phyloP scores from a whole-genome alignment of 2,888 invertebrate species.

The Drosophila recens region DNA sequence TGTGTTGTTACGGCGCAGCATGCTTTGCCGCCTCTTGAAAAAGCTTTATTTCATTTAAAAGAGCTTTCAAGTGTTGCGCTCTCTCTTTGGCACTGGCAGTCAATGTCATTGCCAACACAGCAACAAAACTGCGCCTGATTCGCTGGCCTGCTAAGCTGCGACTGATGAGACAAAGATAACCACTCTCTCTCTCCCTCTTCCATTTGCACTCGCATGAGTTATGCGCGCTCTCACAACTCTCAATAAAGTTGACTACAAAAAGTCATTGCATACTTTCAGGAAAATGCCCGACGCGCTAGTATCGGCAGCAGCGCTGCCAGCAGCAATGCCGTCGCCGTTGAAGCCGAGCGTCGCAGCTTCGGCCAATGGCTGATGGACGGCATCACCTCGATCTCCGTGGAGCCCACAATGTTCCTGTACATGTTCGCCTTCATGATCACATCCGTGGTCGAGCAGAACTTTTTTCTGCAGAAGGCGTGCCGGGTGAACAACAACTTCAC shows the following conservation, averaged over 20 bases:
- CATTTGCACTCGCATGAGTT: neutral
- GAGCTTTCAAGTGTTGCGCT: conserved; percentile 1
- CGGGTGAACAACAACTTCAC: conserved; percentile 90
- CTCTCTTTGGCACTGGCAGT: neutral
- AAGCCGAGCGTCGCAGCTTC: conserved; percentile 18
- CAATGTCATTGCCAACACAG: conserved; percentile 16
- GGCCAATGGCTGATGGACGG: conserved; percentile 32
- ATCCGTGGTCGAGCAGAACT: conserved; percentile 91
- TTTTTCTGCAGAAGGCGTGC: conserved; percentile 92
- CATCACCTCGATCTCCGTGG: conserved; percentile 88
- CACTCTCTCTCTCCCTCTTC: neutral
- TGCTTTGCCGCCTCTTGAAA: neutral
- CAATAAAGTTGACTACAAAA: neutral
- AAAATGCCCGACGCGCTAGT: conserved; percentile 53
- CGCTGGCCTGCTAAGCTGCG: conserved; percentile 11
- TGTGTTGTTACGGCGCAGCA: neutral
- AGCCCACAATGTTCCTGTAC: conserved; percentile 94
- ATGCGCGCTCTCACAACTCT: neutral
- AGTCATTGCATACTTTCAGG: conserved; percentile 70
- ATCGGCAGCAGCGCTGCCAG: conserved; percentile 46
- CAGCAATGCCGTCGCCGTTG: conserved; percentile 19
- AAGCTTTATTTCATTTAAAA: conserved; percentile 15
- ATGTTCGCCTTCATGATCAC: conserved; percentile 95
- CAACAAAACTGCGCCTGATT: conserved; percentile 17
- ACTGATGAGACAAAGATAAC: neutral